These are phyloP conservation scores for Therioaphis trifolii DNA, from an alignment of 2,888 invertebrate genomes.

Conservation along the genomic window DNA sequence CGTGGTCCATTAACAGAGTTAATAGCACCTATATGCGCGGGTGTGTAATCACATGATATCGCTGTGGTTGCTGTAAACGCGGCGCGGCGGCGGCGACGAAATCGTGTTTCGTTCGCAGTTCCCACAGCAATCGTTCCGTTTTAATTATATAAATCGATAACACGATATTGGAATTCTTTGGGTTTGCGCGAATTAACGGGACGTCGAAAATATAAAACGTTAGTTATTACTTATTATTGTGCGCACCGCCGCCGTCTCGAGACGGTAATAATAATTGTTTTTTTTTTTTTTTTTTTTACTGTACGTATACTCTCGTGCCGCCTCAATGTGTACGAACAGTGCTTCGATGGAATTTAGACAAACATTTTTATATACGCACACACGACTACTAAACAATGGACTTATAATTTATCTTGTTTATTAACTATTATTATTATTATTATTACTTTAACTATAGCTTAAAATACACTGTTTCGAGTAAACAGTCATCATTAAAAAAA, in stretches of 20 bases:
- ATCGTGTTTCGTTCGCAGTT: slow-evolving; percentile 48
- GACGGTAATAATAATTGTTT: not conserved
- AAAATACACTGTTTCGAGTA: too few species aligned
- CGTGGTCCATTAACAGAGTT: too few species aligned
- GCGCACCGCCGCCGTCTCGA: not conserved
- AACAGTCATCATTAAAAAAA: too few species aligned
- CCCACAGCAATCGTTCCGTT: slow-evolving; percentile 30
- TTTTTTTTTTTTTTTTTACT: not conserved
- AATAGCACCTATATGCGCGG: too few species aligned
- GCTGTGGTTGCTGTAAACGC: not conserved
- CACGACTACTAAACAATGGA: too few species aligned
- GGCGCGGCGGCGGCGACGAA: slow-evolving; percentile 7
- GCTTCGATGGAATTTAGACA: too few species aligned
- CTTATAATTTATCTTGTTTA: too few species aligned
- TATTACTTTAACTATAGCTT: too few species aligned
- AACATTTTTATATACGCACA: too few species aligned
- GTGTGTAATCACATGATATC: not conserved
- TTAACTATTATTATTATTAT: too few species aligned
- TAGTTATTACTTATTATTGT: not conserved
- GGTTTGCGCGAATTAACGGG: slow-evolving; percentile 20
- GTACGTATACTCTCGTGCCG: not conserved
- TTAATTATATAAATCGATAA: slow-evolving; percentile 46
- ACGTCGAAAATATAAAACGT: slow-evolving; percentile 23
- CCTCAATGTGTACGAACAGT: too few species aligned
- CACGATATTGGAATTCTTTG: slow-evolving; percentile 6